Evolutionary conservation across 2,113 vertebrate genomes (phyloP).

Genomic region (Menura novaehollandiae): DNA sequence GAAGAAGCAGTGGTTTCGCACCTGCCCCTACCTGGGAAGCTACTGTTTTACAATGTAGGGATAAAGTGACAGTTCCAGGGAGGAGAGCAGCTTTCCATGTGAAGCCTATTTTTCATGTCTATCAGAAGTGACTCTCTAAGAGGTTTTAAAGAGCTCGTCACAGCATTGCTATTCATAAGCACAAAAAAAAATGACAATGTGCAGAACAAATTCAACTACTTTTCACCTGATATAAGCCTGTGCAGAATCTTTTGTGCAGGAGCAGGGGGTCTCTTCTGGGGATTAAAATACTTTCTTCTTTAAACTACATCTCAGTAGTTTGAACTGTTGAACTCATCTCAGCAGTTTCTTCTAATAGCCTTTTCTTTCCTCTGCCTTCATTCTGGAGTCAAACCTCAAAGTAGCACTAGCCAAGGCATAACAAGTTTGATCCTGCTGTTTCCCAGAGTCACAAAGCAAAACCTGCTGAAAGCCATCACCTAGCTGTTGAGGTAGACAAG

Average conservation of each 20-base stretch:
- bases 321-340: background rate
- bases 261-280: background rate
- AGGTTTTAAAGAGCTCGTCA: background rate
- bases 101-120: background rate
- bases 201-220: background rate
- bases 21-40: background rate
- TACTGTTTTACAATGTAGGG: background rate
- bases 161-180: background rate
- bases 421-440: background rate
- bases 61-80: background rate
- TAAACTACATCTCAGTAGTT: background rate
- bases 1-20: background rate
- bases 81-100: background rate
- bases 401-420: background rate
- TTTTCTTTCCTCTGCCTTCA: background rate
- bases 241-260: background rate
- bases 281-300: conserved; percentile 13
- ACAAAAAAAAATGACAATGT: background rate
- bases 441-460: background rate
- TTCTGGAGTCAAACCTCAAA: background rate
- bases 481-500: background rate
- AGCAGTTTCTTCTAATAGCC: background rate
- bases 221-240: background rate
- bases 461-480: background rate
- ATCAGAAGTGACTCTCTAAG: background rate